phyloP scores from a whole-genome alignment of 2,113 vertebrate species.

The Bubalus kerabau region DNA sequence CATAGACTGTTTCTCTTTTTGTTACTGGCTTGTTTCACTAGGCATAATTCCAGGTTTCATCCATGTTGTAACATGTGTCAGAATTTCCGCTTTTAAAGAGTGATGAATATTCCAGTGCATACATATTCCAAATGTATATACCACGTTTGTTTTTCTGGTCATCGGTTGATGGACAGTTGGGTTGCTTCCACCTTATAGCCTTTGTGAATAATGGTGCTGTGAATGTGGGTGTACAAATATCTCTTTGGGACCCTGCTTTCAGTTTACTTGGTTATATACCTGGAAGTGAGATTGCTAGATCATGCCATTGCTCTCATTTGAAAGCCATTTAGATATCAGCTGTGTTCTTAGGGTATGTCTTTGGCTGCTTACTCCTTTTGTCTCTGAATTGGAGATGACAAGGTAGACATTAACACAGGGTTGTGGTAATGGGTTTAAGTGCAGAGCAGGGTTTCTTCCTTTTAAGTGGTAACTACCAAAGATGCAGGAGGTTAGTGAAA shows the following conservation, averaged over 20 bases:
- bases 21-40: background rate
- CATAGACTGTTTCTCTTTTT: background rate
- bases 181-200: background rate
- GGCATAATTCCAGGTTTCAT: background rate
- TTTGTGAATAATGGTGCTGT: background rate
- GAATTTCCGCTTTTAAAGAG: background rate
- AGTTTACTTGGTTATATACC: background rate
- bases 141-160: background rate
- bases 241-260: background rate
- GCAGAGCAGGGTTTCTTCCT: background rate
- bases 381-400: background rate
- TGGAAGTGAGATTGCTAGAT: background rate
- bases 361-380: background rate
- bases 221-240: background rate
- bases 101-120: background rate
- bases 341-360: background rate
- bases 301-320: background rate
- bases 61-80: background rate
- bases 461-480: background rate
- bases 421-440: background rate
- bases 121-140: background rate
- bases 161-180: background rate
- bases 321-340: background rate
- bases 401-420: background rate
- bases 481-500: background rate